phyloP scores from a whole-genome alignment of 1,140 invertebrate genomes.

The Hyles vespertilio region DNA sequence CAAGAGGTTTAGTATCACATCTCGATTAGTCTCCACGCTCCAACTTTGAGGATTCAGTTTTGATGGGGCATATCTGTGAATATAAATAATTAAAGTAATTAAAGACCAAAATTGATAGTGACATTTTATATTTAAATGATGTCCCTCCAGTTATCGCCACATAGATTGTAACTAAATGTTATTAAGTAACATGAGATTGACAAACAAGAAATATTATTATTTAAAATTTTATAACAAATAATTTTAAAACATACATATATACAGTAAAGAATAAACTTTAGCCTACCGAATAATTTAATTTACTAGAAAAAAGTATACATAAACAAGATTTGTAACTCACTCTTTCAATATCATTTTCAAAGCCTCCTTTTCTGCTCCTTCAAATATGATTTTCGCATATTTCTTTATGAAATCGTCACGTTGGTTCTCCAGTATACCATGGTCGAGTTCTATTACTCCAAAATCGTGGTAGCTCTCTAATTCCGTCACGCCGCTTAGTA shows the following conservation, averaged over 20 bases:
- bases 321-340: slow-evolving; percentile 62
- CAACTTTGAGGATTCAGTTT: slow-evolving; percentile 79
- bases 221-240: no score
- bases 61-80: slow-evolving; percentile 73
- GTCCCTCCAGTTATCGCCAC: no score
- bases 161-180: no score
- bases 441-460: slow-evolving; percentile 83
- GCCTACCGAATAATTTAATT: background rate
- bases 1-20: slow-evolving; percentile 89
- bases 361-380: slow-evolving; percentile 78
- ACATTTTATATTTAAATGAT: no score
- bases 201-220: no score
- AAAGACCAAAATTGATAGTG: no score
- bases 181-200: no score
- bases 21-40: slow-evolving; percentile 81
- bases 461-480: slow-evolving; percentile 91
- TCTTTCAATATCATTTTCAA: slow-evolving; percentile 81
- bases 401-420: slow-evolving; percentile 87
- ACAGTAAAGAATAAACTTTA: no score
- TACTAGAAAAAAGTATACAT: slow-evolving; percentile 12
- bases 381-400: slow-evolving; percentile 81
- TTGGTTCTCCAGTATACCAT: slow-evolving; percentile 87
- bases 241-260: no score
- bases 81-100: no score
- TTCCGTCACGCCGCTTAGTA: slow-evolving; percentile 93